These are phyloP conservation scores for Pseudomyrmex gracilis DNA, from an alignment of 1,140 invertebrate genomes.

Conservation along the genomic window DNA sequence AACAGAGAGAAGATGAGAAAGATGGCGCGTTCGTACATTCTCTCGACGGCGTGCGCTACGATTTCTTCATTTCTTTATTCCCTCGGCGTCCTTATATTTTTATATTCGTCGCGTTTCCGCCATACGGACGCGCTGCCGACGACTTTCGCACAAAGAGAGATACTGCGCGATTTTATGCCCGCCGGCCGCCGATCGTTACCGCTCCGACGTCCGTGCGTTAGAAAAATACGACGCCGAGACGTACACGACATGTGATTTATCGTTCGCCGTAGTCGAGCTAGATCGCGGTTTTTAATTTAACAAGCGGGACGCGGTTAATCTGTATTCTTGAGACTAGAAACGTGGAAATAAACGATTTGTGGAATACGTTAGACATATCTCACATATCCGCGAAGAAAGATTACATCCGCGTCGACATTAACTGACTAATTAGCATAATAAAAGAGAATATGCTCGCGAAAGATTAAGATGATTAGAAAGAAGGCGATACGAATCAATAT, in stretches of 20 bases:
- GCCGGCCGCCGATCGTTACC: slow-evolving; percentile 22
- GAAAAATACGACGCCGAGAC: slow-evolving; percentile 23
- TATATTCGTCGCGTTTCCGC: slow-evolving; percentile 32
- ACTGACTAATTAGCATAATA: background rate
- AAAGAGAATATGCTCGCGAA: no score
- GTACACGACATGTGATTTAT: slow-evolving; percentile 15
- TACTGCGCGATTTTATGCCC: slow-evolving; percentile 17
- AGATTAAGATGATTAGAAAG: no score
- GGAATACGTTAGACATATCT: background rate
- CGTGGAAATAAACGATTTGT: background rate
- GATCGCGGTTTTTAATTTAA: slow-evolving; percentile 45
- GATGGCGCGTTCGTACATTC: background rate
- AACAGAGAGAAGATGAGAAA: background rate
- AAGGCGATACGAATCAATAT: no score
- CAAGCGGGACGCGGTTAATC: slow-evolving; percentile 6
- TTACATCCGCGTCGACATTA: background rate
- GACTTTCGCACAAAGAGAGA: slow-evolving; percentile 4
- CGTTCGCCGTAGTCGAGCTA: background rate
- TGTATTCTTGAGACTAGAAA: background rate
- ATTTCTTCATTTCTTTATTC: slow-evolving; percentile 56
- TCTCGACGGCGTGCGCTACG: slow-evolving; percentile 7
- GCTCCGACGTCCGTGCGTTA: slow-evolving; percentile 3
- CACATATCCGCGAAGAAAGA: background rate
- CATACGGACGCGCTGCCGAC: slow-evolving; percentile 5
- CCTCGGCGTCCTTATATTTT: slow-evolving; percentile 51